Evolutionary conservation across 2,797 vertebrate species (phyloP).

Genomic region (Pantherophis vulpinus): DNA sequence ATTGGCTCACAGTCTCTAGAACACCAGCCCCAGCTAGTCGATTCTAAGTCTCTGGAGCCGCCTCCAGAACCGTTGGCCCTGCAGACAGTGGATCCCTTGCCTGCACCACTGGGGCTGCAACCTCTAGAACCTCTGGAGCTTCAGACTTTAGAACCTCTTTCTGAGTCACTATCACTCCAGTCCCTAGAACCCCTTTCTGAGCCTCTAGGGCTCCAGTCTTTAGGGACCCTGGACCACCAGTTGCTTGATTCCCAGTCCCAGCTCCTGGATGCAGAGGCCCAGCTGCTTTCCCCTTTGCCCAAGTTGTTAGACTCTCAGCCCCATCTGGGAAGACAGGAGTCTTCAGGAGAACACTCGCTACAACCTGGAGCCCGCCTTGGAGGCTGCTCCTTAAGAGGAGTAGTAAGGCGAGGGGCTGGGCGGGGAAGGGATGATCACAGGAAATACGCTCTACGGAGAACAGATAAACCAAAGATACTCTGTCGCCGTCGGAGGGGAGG

Average conservation of each 20-base stretch:
- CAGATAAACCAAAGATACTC: slow-evolving; percentile 91
- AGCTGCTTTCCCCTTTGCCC: slow-evolving; percentile 69
- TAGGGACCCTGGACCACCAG: slow-evolving; percentile 71
- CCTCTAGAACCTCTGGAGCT: slow-evolving; percentile 71
- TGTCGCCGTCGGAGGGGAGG: slow-evolving; percentile 87
- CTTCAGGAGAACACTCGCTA: slow-evolving; percentile 62
- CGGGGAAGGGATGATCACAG: slow-evolving; percentile 83
- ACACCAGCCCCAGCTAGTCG: slow-evolving; percentile 67
- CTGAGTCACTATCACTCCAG: slow-evolving; percentile 64
- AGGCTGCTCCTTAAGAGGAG: slow-evolving; percentile 40
- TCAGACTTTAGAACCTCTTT: slow-evolving; percentile 67
- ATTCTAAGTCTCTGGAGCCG: slow-evolving; percentile 62
- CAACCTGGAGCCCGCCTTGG: slow-evolving; percentile 36
- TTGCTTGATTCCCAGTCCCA: slow-evolving; percentile 64
- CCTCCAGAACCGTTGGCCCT: slow-evolving; percentile 69
- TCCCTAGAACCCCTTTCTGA: slow-evolving; percentile 68
- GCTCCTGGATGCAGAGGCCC: slow-evolving; percentile 64
- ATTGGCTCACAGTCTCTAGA: slow-evolving; percentile 62
- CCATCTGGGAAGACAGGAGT: slow-evolving; percentile 51
- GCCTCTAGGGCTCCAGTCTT: slow-evolving; percentile 68
- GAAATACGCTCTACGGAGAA: slow-evolving; percentile 92
- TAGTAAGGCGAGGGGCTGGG: slow-evolving; percentile 53
- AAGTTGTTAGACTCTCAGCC: slow-evolving; percentile 70
- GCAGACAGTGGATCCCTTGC: slow-evolving; percentile 72
- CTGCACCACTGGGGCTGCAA: slow-evolving; percentile 69